phyloP scores from a whole-genome alignment of 2,113 vertebrate species.

The Motacilla tschutschensis region DNA sequence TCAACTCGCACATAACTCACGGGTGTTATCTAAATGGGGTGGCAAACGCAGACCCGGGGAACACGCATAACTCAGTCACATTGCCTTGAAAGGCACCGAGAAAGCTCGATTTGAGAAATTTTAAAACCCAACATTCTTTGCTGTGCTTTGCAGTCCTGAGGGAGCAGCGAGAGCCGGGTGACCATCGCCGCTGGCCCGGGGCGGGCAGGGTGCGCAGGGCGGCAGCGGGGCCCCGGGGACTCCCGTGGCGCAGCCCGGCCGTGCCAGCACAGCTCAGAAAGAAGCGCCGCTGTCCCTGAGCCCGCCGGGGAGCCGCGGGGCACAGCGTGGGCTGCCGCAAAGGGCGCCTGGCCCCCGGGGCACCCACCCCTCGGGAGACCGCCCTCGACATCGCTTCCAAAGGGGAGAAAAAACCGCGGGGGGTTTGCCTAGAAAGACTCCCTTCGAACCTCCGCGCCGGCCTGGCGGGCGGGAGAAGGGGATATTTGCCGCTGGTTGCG shows the following conservation, averaged over 20 bases:
- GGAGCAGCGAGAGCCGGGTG: neutral
- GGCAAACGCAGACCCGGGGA: neutral
- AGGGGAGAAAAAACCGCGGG: neutral
- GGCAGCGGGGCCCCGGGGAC: accelerated
- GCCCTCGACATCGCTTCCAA: neutral
- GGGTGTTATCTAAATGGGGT: neutral
- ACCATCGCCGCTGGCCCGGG: accelerated
- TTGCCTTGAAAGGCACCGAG: neutral
- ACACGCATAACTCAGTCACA: neutral
- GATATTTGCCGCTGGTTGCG: neutral
- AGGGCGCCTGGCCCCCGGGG: neutral
- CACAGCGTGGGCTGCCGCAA: neutral
- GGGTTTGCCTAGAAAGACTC: neutral
- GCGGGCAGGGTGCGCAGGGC: accelerated
- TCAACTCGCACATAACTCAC: neutral
- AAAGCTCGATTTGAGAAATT: neutral
- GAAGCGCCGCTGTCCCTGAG: neutral
- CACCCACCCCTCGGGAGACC: neutral
- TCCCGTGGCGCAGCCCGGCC: neutral
- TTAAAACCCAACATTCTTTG: neutral
- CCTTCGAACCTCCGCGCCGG: neutral
- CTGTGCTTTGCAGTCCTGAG: neutral
- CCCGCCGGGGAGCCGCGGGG: neutral
- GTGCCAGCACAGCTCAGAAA: neutral
- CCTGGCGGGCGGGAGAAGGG: neutral